Conservation (phyloP, 1,140 invertebrate species). For the Drosophila ercepeae region DNA sequence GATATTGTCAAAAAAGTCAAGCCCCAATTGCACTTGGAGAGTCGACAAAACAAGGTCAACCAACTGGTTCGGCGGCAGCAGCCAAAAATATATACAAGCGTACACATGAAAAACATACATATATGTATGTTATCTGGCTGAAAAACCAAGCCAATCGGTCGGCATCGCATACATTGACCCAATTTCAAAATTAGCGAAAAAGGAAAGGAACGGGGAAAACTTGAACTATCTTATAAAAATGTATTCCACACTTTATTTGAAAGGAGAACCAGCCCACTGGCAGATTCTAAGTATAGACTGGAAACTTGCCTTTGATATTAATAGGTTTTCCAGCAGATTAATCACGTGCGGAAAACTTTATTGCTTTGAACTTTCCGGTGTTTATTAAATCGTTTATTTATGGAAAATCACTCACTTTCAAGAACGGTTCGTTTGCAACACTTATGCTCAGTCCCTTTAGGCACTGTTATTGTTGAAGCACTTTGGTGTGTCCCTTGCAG, state of each 20-base stretch:
- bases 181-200: conserved; percentile 67
- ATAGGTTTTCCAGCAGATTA: conserved; percentile 7
- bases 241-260: conserved; percentile 4
- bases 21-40: conserved; percentile 70
- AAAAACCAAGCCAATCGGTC: conserved; percentile 14
- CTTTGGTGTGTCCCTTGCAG: not conserved
- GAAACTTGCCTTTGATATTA: conserved; percentile 70
- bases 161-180: conserved; percentile 64
- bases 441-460: not conserved
- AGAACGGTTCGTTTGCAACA: not conserved
- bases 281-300: conserved; percentile 23
- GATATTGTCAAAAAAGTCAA: conserved; percentile 71
- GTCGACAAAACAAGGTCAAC: conserved; percentile 72
- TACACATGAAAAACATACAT: conserved; percentile 1
- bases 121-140: conserved; percentile 5
- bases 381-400: conserved; percentile 15
- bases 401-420: conserved; percentile 14
- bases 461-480: not conserved
- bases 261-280: not conserved
- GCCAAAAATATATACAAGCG: conserved; percentile 46
- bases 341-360: conserved; percentile 8
- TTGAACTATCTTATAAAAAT: conserved; percentile 7
- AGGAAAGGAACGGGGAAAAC: conserved; percentile 10
- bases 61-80: conserved; percentile 70
- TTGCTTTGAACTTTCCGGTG: conserved; percentile 11